Percentiles rank a stretch among this genome's conserved stretches.
phyloP scores from a whole-genome alignment of 2,113 vertebrate species.

The Cryptomyrus ogoouensis region DNA sequence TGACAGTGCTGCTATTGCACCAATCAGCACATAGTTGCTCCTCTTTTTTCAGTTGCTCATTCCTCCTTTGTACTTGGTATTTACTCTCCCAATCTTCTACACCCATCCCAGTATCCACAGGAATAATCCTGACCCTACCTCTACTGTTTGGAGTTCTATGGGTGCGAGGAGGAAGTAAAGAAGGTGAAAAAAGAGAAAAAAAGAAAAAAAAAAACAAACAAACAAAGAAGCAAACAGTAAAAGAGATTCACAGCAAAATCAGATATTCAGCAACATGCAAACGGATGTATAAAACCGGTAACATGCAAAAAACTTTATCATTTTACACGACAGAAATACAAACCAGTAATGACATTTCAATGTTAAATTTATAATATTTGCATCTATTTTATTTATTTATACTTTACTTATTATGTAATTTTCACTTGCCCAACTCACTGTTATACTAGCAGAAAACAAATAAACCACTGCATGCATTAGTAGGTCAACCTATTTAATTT shows the following conservation, averaged over 20 bases:
- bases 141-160: conserved; percentile 62
- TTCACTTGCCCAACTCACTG: neutral
- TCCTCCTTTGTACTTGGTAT: conserved; percentile 63
- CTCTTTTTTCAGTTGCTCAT: conserved; percentile 65
- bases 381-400: neutral
- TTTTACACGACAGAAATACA: neutral
- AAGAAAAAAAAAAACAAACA: conserved; percentile 17
- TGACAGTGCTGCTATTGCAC: conserved; percentile 37
- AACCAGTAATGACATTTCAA: neutral
- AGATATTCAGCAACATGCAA: conserved; percentile 36
- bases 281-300: neutral
- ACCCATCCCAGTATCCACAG: conserved; percentile 71
- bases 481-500: too few species aligned
- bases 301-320: neutral
- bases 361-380: neutral
- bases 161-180: conserved; percentile 36
- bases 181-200: conserved; percentile 17
- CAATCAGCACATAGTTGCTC: conserved; percentile 53
- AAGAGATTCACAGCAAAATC: conserved; percentile 40
- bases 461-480: too few species aligned
- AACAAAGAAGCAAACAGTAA: conserved; percentile 29
- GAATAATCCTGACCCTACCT: conserved; percentile 80
- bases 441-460: too few species aligned
- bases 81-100: conserved; percentile 71
- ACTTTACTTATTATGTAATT: neutral